These are phyloP conservation scores for Pelodytes ibericus DNA, from an alignment of 2,797 vertebrate species.

Conservation along the genomic window DNA sequence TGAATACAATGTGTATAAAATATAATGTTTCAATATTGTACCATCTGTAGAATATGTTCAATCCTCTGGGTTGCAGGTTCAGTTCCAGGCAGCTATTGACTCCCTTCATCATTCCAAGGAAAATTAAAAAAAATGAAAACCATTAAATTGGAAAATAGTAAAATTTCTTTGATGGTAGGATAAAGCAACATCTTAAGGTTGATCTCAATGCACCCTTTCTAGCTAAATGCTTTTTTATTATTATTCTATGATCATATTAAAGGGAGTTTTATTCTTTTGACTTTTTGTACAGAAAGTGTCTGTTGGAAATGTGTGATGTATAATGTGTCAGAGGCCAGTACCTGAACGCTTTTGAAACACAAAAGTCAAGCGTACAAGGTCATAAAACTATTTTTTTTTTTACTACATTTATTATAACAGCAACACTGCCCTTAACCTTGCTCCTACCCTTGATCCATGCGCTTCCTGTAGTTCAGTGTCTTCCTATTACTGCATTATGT, in stretches of 20 bases:
- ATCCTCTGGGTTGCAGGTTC: too few species aligned
- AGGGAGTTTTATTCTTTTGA: not conserved
- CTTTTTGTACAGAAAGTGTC: not conserved
- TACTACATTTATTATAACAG: not conserved
- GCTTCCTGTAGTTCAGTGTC: slow-evolving; percentile 14
- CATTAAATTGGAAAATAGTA: too few species aligned
- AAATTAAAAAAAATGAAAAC: too few species aligned
- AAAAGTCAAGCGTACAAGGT: not conserved
- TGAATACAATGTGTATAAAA: too few species aligned
- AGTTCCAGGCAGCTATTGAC: too few species aligned
- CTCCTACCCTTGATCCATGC: slow-evolving; percentile 26
- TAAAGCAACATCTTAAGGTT: too few species aligned
- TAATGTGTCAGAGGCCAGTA: not conserved
- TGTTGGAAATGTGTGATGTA: not conserved
- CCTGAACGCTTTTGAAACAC: not conserved
- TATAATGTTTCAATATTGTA: too few species aligned
- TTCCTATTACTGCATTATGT: slow-evolving; percentile 10
- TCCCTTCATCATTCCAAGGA: too few species aligned
- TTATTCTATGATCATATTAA: not conserved
- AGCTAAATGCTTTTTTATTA: too few species aligned
- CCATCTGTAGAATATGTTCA: too few species aligned
- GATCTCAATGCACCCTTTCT: too few species aligned
- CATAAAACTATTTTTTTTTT: slow-evolving; percentile 3
- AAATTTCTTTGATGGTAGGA: too few species aligned
- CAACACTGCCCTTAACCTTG: not conserved